Evolutionary conservation across 2,797 vertebrate genomes (phyloP), one percentile per base, ranked within the genome.

Genomic region (Hemibagrus guttatus): DNA sequence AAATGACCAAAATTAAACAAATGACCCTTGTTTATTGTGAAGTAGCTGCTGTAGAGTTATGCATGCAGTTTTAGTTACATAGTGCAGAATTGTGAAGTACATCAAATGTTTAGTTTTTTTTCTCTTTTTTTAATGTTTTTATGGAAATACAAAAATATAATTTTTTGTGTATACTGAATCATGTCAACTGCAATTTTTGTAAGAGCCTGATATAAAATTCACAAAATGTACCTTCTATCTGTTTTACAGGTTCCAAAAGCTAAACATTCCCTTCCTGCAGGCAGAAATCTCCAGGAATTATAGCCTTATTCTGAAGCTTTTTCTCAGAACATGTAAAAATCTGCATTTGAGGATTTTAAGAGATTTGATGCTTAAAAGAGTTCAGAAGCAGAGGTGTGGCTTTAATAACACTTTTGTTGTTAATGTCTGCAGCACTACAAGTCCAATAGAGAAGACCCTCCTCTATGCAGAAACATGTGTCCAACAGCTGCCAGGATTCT

Each of bases 251-350:
- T 96, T 96, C 92, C 93, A 95, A 92, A 95, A 92, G 78, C 84
- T 97, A 86, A 94, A 94, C 85, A 94, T 97, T 88, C 94, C 96
- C 16, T 96, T 96, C 90, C 94, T 97, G 86, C 89, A 94, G 4
- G 85, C 90, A 84, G 94, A 97, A 93, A 95, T 90, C 81, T 88
- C 52, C 69, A 87, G 0, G 59, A 90, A 92, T 31, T 61, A 95
- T 79, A 86, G 87, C 78, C 83, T 31, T 63, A 95, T 97, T 93
- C 95, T 97, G 89, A 94, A 95, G 39, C 92, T 79, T 86, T 97
- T 96, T 59, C 85, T 91, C 92, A 80, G 96, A 97, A 90, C 88
- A 92, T 88, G 95, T 90, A 79, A 95, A 94, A 92, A 87, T 39
- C 31, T 82, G 14, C 1, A 35, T 1, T 21, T 54, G 42, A 39